Evolutionary conservation across 2,797 vertebrate species (phyloP).

Genomic region (Pelochelys cantorii): DNA sequence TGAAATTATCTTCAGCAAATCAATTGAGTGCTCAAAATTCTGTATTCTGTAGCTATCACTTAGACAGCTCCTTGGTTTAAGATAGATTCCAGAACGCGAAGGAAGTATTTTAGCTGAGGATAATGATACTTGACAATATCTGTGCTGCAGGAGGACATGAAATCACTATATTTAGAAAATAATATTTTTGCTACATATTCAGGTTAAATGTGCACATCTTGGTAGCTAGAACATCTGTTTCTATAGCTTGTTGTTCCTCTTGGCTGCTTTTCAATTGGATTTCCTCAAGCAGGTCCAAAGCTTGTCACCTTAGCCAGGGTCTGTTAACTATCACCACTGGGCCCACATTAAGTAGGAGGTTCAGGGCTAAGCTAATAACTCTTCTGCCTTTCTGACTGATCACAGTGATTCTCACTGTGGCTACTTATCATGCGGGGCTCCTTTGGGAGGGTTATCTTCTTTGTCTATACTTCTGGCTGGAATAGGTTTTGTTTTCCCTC

Average conservation of each 20-base stretch:
- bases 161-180: constrained; percentile 71
- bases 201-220: constrained; percentile 80
- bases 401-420: constrained; percentile 81
- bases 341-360: constrained; percentile 98
- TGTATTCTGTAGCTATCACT: constrained; percentile 26
- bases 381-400: constrained; percentile 95
- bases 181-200: constrained; percentile 82
- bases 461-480: constrained; percentile 73
- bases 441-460: constrained; percentile 74
- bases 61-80: constrained; percentile 63
- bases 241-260: constrained; percentile 95
- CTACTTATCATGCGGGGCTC: constrained; percentile 79
- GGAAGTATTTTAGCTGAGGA: constrained; percentile 25
- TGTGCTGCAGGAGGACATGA: constrained; percentile 51
- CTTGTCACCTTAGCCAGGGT: constrained; percentile 98
- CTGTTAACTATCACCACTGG: constrained; percentile 96
- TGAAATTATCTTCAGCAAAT: constrained; percentile 37
- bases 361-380: constrained; percentile 99
- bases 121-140: constrained; percentile 67
- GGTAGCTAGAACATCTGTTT: constrained; percentile 97
- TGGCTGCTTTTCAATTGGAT: constrained; percentile 99
- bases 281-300: constrained; percentile 98
- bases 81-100: constrained; percentile 58
- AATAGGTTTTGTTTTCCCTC: constrained; percentile 53
- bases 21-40: constrained; percentile 23